Evolutionary conservation across 2,888 invertebrate species (phyloP), one percentile per base, ranked within the genome.

Genomic region (Notodonta dromedarius): DNA sequence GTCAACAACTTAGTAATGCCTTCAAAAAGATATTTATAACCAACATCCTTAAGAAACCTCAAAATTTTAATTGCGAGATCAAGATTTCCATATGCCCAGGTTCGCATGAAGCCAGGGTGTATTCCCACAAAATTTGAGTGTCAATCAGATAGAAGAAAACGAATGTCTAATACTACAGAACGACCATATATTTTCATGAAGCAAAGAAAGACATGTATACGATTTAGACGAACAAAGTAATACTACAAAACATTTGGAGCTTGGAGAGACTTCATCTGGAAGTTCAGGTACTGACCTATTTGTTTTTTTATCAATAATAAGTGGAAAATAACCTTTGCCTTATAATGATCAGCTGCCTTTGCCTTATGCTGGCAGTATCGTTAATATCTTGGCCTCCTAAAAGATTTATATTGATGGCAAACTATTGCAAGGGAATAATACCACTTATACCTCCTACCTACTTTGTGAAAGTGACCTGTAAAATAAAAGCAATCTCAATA

Each of bases 61-160:
- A n/a, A n/a, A n/a, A n/a, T n/a, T n/a, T n/a, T n/a, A n/a, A n/a
- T n/a, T n/a, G n/a, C n/a, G n/a, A n/a, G n/a, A n/a, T n/a, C n/a
- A n/a, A n/a, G n/a, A n/a, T n/a, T n/a, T n/a, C n/a, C n/a, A n/a
- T n/a, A n/a, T n/a, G n/a, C n/a, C n/a, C 71, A 78, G 57, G 63
- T 82, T 0, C 77, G 74, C 6, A 79, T 79, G 76, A 79, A 77
- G 69, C n/a, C n/a, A n/a, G n/a, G n/a, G n/a, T n/a, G n/a, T n/a
- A n/a, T n/a, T n/a, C n/a, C n/a, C n/a, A n/a, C n/a, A n/a, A n/a
- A n/a, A n/a, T n/a, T n/a, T n/a, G n/a, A n/a, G n/a, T n/a, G n/a
- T n/a, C n/a, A n/a, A 69, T 7, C 67, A 54, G 74, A 71, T 8
- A 71, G 66, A 56, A 71, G 16, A 70, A 74, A 32, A 65, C 60